Conservation (phyloP, 1,140 invertebrate species). For the Eurosta solidaginis region DNA sequence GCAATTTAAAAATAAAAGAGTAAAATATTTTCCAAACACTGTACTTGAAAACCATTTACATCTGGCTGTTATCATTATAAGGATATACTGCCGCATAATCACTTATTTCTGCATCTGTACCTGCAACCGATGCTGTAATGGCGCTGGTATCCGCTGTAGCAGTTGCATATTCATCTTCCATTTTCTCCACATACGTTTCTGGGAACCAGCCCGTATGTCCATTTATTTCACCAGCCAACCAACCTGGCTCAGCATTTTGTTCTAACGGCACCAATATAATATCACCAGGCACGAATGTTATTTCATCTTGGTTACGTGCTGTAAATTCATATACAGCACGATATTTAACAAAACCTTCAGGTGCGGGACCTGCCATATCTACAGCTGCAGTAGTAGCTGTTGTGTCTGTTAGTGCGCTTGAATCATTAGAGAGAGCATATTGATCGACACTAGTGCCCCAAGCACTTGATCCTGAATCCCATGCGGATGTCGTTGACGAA, state of each 20-base stretch:
- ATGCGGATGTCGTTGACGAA: slow-evolving; percentile 52
- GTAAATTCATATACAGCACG: slow-evolving; percentile 93
- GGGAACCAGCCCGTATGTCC: slow-evolving; percentile 95
- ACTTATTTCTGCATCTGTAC: slow-evolving; percentile 14
- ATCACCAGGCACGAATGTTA: slow-evolving; percentile 92
- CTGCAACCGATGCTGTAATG: not conserved
- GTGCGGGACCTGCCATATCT: slow-evolving; percentile 54
- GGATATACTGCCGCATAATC: slow-evolving; percentile 32
- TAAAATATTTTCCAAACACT: too few species aligned
- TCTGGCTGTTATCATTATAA: slow-evolving; percentile 37
- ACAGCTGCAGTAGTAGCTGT: slow-evolving; percentile 36
- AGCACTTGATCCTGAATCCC: slow-evolving; percentile 55
- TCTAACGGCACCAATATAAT: slow-evolving; percentile 85
- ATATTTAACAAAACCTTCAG: slow-evolving; percentile 71
- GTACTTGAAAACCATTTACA: too few species aligned
- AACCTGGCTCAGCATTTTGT: slow-evolving; percentile 93
- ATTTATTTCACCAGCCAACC: slow-evolving; percentile 90
- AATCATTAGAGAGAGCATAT: slow-evolving; percentile 44
- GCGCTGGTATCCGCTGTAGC: slow-evolving; percentile 31
- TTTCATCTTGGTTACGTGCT: slow-evolving; percentile 90
- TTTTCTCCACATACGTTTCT: slow-evolving; percentile 89
- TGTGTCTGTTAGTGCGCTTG: slow-evolving; percentile 34
- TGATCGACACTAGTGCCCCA: slow-evolving; percentile 62
- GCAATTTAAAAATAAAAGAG: too few species aligned
- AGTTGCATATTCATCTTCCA: slow-evolving; percentile 62